Conservation (phyloP, 1,140 invertebrate species). For the Prorops nasuta region DNA sequence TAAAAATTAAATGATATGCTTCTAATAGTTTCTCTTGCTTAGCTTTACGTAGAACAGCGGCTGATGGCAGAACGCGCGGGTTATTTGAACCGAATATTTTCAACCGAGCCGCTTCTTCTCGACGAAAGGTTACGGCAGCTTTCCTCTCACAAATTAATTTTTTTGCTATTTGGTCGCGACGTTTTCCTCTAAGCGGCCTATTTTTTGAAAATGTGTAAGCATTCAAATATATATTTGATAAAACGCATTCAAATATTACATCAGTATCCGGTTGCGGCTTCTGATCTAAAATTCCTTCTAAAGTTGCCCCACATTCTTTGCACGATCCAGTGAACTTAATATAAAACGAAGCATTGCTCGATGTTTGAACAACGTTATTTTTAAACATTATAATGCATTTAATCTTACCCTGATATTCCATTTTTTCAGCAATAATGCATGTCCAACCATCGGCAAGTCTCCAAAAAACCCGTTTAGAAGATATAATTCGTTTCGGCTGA, state of each 20-base stretch:
- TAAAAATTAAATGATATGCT: neutral
- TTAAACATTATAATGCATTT: conserved; percentile 7
- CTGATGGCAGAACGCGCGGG: neutral
- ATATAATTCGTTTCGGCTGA: conserved; percentile 10
- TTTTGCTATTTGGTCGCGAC: conserved; percentile 2
- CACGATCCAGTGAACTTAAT: conserved; percentile 7
- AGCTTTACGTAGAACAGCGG: neutral
- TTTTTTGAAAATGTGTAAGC: neutral
- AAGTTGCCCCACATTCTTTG: conserved; percentile 6
- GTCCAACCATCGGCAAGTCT: conserved; percentile 9
- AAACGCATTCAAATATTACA: conserved; percentile 7
- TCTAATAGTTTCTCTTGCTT: conserved; percentile 3
- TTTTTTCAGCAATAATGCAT: conserved; percentile 2
- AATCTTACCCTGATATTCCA: conserved; percentile 9
- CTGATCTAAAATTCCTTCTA: neutral
- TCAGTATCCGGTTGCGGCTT: conserved; percentile 3
- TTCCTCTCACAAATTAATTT: conserved; percentile 7
- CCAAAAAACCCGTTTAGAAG: conserved; percentile 5
- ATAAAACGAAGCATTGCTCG: neutral
- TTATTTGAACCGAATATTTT: conserved; percentile 7
- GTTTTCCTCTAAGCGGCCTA: conserved; percentile 9
- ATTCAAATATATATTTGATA: neutral
- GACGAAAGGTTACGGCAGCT: conserved; percentile 3
- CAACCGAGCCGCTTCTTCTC: neutral
- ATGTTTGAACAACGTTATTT: conserved; percentile 2